A percentile compares a stretch with the other conserved stretches of the same genome.
Evolutionary conservation across 2,888 invertebrate species (phyloP).

Genomic region (Protophormia terraenovae): DNA sequence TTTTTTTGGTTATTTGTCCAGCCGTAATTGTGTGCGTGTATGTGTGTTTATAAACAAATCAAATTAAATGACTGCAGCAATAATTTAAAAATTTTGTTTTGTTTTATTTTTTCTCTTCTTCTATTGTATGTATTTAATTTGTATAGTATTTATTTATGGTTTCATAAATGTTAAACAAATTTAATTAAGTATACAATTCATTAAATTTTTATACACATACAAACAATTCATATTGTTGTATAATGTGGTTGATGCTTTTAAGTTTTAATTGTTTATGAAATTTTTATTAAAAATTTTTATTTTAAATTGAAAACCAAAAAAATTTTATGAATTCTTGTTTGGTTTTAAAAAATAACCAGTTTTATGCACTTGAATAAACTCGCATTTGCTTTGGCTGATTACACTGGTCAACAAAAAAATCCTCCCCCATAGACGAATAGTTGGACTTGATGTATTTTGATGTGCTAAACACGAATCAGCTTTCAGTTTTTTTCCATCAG

Average conservation of each 20-base stretch:
- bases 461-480: no score
- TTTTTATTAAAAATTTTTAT: neutral
- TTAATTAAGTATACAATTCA: slow-evolving; percentile 37
- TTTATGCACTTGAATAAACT: neutral
- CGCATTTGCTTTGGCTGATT: slow-evolving; percentile 3
- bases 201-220: slow-evolving; percentile 1
- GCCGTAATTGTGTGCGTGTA: neutral
- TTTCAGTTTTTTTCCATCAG: no score
- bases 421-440: no score
- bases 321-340: neutral
- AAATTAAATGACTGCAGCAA: slow-evolving; percentile 24
- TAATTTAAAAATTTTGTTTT: neutral
- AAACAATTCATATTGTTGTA: neutral
- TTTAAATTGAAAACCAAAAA: neutral
- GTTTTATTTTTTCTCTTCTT: neutral
- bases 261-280: slow-evolving; percentile 7
- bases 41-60: slow-evolving; percentile 11
- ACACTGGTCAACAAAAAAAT: no score
- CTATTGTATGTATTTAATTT: neutral
- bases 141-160: slow-evolving; percentile 40
- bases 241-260: neutral
- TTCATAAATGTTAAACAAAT: slow-evolving; percentile 47
- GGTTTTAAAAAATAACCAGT: neutral
- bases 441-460: no score
- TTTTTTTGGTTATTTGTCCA: no score